Evolutionary conservation across 2,888 invertebrate species (phyloP).

Genomic region (Melipona bicolor): DNA sequence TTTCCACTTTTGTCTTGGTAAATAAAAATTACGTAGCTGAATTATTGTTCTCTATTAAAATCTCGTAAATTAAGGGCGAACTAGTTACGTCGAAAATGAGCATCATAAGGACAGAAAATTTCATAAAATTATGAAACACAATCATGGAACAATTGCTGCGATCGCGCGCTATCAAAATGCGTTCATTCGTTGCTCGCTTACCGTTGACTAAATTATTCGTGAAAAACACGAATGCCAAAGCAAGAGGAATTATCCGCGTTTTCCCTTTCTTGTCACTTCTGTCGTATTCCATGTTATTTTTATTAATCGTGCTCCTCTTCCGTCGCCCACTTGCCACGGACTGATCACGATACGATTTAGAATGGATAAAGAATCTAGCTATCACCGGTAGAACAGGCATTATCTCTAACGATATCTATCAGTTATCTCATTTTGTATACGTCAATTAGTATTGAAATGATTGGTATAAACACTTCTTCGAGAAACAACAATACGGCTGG

Average conservation of each 20-base stretch:
- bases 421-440: constrained; percentile 47
- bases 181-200: not conserved
- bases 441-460: constrained; percentile 37
- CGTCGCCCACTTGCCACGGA: not conserved
- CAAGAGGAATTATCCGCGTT: not conserved
- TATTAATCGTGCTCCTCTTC: not conserved
- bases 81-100: not conserved
- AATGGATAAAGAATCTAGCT: constrained; percentile 31
- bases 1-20: too few species aligned
- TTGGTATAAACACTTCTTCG: too few species aligned
- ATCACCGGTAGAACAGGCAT: constrained; percentile 37
- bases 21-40: too few species aligned
- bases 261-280: not conserved
- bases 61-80: not conserved
- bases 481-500: not conserved
- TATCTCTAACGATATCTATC: constrained; percentile 51
- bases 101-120: not conserved
- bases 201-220: not conserved
- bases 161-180: not conserved
- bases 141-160: not conserved
- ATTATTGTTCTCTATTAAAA: not conserved
- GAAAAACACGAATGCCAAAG: not conserved
- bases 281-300: not conserved
- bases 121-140: not conserved
- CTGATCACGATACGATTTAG: constrained; percentile 22